These are phyloP conservation scores for Megalonaias nervosa DNA, from an alignment of 1,140 invertebrate species.

Conservation along the genomic window DNA sequence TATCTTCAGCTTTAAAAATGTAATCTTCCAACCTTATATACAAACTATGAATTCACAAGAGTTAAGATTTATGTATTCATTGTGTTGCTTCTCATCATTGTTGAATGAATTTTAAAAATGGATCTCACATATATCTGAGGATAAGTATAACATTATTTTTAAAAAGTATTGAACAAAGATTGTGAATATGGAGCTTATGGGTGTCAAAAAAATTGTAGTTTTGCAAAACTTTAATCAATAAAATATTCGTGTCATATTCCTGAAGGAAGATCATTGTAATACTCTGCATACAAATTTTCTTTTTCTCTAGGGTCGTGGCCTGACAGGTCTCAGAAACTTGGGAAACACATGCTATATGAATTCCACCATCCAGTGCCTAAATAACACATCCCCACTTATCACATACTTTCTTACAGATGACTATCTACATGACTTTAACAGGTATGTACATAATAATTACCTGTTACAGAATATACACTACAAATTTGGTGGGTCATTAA, in stretches of 20 bases:
- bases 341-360: constrained; percentile 85
- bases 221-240: background rate
- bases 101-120: no score
- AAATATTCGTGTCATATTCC: background rate
- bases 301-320: constrained; percentile 75
- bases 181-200: background rate
- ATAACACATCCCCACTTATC: constrained; percentile 77
- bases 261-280: background rate
- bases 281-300: background rate
- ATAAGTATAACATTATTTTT: background rate
- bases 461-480: no score
- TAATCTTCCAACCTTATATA: no score
- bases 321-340: constrained; percentile 81
- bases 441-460: constrained; percentile 43
- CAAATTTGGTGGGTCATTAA: no score
- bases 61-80: no score
- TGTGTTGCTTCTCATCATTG: no score
- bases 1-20: no score
- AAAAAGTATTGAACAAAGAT: background rate
- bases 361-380: constrained; percentile 79
- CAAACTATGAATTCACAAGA: no score
- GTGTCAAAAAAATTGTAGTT: background rate
- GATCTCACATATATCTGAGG: no score
- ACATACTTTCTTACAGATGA: constrained; percentile 79
- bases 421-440: constrained; percentile 64